phyloP scores from a whole-genome alignment of 1,140 invertebrate species.

The Diprion similis region DNA sequence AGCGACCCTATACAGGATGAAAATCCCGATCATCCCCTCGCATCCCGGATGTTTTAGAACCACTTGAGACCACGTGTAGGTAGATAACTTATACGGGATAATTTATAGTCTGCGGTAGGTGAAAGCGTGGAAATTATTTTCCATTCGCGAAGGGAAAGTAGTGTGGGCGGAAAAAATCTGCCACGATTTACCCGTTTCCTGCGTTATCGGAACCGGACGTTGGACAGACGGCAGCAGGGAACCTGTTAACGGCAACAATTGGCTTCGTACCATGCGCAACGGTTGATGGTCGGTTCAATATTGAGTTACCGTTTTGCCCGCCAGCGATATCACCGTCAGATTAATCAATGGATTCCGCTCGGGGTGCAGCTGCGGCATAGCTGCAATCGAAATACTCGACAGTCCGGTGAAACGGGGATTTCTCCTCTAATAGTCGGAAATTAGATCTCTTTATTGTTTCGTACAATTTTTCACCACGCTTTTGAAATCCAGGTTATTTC shows the following conservation, averaged over 20 bases:
- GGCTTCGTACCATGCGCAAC: background rate
- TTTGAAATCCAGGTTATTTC: no score
- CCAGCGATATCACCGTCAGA: background rate
- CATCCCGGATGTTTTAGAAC: no score
- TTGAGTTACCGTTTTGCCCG: background rate
- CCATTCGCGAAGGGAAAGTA: no score
- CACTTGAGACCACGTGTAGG: no score
- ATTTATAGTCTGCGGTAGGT: no score
- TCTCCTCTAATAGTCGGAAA: no score
- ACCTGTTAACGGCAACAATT: slow-evolving; percentile 31
- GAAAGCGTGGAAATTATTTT: no score
- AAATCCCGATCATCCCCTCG: no score
- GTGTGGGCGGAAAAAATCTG: slow-evolving; percentile 5
- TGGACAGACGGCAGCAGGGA: slow-evolving; percentile 29
- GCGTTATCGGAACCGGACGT: slow-evolving; percentile 35
- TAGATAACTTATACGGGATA: no score
- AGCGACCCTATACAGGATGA: no score
- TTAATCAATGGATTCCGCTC: background rate
- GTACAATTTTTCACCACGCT: no score
- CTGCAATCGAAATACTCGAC: background rate
- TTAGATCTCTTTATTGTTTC: no score
- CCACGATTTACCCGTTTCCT: slow-evolving; percentile 22
- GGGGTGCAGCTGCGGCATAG: background rate
- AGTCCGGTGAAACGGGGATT: background rate
- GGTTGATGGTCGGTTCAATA: background rate